Conservation (phyloP, 2,888 invertebrate species). For the Lepidochrysops patricia region DNA sequence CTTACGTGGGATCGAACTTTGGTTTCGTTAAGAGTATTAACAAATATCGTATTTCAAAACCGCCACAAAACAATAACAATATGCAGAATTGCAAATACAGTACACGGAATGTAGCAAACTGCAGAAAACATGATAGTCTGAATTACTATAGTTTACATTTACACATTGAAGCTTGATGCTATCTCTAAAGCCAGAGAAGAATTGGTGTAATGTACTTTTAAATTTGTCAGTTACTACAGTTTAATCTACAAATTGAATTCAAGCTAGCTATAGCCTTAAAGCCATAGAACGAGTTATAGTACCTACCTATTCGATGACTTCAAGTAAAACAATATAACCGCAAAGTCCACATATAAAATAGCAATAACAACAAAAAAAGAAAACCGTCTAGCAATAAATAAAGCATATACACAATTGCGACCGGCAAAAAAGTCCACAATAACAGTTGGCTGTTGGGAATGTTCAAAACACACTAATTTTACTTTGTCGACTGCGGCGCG, state of each 20-base stretch:
- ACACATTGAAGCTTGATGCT: no score
- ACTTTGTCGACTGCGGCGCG: slow-evolving; percentile 23
- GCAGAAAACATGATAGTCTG: no score
- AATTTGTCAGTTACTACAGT: no score
- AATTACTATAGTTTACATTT: no score
- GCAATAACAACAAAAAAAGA: neutral
- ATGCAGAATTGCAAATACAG: neutral
- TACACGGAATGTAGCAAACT: neutral
- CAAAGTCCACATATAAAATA: neutral
- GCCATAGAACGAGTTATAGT: no score
- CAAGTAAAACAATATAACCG: neutral
- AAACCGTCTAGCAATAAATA: slow-evolving; percentile 5
- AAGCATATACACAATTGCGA: slow-evolving; percentile 14
- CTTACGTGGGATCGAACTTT: no score
- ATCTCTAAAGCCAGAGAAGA: no score
- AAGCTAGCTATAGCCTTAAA: no score
- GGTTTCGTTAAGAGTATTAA: neutral
- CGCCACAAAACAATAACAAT: neutral
- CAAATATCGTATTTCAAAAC: neutral
- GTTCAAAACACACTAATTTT: slow-evolving; percentile 29
- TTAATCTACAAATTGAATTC: no score
- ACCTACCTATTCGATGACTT: no score
- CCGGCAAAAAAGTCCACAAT: slow-evolving; percentile 26
- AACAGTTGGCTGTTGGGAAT: slow-evolving; percentile 23
- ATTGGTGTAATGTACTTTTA: no score